A percentile compares a stretch with the other conserved stretches of the same genome.
Evolutionary conservation across 2,888 invertebrate species (phyloP).

Genomic region (Ectropis crepuscularia): DNA sequence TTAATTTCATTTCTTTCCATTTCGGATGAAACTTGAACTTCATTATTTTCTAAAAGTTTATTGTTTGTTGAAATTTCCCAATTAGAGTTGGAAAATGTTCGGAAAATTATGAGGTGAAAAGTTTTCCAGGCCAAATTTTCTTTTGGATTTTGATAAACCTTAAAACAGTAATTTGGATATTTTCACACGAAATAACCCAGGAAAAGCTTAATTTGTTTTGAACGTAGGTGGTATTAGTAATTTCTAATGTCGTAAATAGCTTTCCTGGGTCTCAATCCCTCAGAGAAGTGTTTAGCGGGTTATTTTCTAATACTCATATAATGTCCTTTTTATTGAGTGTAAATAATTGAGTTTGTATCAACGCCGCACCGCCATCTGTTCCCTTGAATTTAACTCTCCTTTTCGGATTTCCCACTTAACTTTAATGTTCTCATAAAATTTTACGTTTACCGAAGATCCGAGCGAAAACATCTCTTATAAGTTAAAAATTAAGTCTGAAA

Average conservation of each 20-base stretch:
- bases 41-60: too few relatives aligned
- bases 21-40: too few relatives aligned
- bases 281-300: slow-evolving; percentile 65
- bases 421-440: slow-evolving; percentile 81
- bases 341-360: slow-evolving; percentile 84
- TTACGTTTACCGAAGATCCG: slow-evolving; percentile 59
- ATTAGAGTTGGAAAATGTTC: too few relatives aligned
- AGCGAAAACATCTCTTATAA: slow-evolving; percentile 57
- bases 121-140: too few relatives aligned
- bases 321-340: slow-evolving; percentile 84
- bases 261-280: slow-evolving; percentile 42
- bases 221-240: slow-evolving; percentile 42
- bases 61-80: too few relatives aligned
- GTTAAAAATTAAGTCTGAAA: slow-evolving; percentile 50
- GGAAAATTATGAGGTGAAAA: too few relatives aligned
- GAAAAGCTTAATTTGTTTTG: slow-evolving; percentile 22
- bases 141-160: too few relatives aligned
- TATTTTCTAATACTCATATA: slow-evolving; percentile 81
- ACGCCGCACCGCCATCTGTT: slow-evolving; percentile 77
- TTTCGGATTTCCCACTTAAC: slow-evolving; percentile 83
- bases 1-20: too few relatives aligned
- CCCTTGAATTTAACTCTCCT: slow-evolving; percentile 75
- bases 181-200: not conserved
- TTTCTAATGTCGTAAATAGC: slow-evolving; percentile 63
- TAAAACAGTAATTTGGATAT: too few relatives aligned